Base-by-base conservation (phyloP, 2,888 invertebrate species). In the Drosophila paramelanica region DNA sequence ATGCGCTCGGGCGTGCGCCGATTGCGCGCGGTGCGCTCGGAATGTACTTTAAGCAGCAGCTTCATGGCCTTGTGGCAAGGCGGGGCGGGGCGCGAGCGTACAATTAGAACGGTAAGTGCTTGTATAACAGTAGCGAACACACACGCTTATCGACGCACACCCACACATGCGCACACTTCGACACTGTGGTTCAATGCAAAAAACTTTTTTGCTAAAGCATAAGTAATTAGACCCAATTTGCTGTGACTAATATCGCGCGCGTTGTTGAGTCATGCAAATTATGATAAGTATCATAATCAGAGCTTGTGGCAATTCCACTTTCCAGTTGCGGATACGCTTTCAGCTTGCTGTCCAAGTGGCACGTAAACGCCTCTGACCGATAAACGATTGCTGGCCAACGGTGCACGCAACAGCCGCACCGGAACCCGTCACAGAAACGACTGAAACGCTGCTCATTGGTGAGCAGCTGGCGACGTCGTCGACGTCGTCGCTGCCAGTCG, bases 31-130 rank as follows among this genome's bases (percentile, higher is more conserved):
- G 76, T 59, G 17, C 67, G 87, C n/a, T 85, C 88, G 20, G 70
- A 68, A 75, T 92, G 92, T 39, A 92, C 90, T 90, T 92, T 92
- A 7, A 92, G 69, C 53, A 92, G 68, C 58, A 92, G 80, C 83
- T 92, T 92, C 92, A 92, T 92, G 56, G 33, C 56, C 7, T 17
- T 17, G 17, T 17, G 17, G 11, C 0, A 0, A 20, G 20, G 10
- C 17, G 10, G 3, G 4, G 14, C 41, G 20, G 8, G 42, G 42
- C 13, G 17, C 13, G 43, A 36, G 14, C 11, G 13, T 25, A 23
- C 50, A 23, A 41, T 52, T 33, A 59, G 72, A 64, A 72, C 57
- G 47, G 46, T 57, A 27, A 41, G 27, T 64, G 36, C n/a, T 14
- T 42, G 43, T 65, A 57, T 42, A 56, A 56, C 46, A 51, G 68